Conservation (phyloP, 2,888 invertebrate genomes). For the Dexiosoma caninum region DNA sequence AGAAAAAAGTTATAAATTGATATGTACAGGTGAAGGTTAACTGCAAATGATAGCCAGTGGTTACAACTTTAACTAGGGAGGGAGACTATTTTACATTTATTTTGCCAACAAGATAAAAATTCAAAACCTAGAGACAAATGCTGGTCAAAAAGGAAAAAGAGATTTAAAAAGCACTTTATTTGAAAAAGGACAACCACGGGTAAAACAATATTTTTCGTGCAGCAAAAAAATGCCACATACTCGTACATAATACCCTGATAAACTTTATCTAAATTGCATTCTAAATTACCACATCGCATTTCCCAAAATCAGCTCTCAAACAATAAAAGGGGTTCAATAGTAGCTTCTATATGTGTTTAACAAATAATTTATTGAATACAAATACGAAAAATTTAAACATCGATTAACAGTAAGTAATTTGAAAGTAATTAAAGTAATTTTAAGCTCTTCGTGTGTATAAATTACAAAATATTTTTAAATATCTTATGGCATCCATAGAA, state of each 20-base stretch:
- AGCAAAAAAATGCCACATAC: too few species aligned
- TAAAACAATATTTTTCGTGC: conserved; percentile 24
- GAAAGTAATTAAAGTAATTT: conserved; percentile 37
- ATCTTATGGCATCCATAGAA: not conserved
- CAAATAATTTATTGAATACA: too few species aligned
- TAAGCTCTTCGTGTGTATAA: conserved; percentile 31
- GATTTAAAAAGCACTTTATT: conserved; percentile 21
- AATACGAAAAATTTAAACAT: conserved; percentile 72
- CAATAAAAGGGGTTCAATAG: conserved; percentile 27
- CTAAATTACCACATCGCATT: conserved; percentile 20
- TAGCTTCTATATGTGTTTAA: too few species aligned
- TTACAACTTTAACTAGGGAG: conserved; percentile 18
- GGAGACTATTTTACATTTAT: conserved; percentile 29
- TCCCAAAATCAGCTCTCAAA: not conserved
- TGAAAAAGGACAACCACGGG: conserved; percentile 4
- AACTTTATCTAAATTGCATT: conserved; percentile 55
- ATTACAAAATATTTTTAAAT: conserved; percentile 30
- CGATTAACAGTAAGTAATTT: conserved; percentile 75
- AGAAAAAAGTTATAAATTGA: conserved; percentile 66
- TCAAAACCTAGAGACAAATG: conserved; percentile 31
- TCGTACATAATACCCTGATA: conserved; percentile 40
- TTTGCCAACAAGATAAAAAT: conserved; percentile 17
- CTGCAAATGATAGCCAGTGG: conserved; percentile 63
- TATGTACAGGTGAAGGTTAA: conserved; percentile 66
- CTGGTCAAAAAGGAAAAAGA: conserved; percentile 23